These are phyloP conservation scores for Drosophila hydei DNA, from an alignment of 1,140 invertebrate species.

Conservation along the genomic window DNA sequence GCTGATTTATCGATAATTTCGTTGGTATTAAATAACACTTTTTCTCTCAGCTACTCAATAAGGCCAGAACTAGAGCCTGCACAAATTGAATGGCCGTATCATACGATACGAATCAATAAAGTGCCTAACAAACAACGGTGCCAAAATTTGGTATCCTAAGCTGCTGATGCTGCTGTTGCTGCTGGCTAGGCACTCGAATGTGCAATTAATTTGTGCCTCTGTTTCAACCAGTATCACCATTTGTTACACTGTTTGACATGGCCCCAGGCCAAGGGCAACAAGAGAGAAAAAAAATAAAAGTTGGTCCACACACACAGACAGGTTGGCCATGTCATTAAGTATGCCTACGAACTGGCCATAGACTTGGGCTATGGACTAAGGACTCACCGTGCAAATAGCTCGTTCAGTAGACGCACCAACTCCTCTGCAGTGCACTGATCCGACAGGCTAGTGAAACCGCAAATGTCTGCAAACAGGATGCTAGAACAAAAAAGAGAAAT, in stretches of 20 bases:
- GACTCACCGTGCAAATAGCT: slow-evolving; percentile 95
- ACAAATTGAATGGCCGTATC: background rate
- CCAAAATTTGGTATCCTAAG: slow-evolving; percentile 11
- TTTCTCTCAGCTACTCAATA: background rate
- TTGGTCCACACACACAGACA: background rate
- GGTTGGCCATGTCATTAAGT: slow-evolving; percentile 51
- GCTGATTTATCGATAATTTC: background rate
- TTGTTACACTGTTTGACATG: slow-evolving; percentile 32
- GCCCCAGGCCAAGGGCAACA: slow-evolving; percentile 22
- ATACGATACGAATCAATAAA: slow-evolving; percentile 32
- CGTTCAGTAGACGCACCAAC: slow-evolving; percentile 96
- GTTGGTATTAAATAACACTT: background rate
- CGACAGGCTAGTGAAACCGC: slow-evolving; percentile 97
- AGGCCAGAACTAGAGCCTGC: background rate
- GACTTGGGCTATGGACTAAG: slow-evolving; percentile 11
- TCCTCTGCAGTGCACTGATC: slow-evolving; percentile 98
- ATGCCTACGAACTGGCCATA: slow-evolving; percentile 14
- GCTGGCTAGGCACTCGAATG: slow-evolving; percentile 41
- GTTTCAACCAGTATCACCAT: slow-evolving; percentile 13
- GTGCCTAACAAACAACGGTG: slow-evolving; percentile 26
- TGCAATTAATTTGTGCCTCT: slow-evolving; percentile 55
- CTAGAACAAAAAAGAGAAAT: slow-evolving; percentile 86
- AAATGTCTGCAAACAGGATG: slow-evolving; percentile 99
- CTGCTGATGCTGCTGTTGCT: background rate
- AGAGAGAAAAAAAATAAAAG: slow-evolving; percentile 25